Conservation (phyloP, 2,888 invertebrate species). For the Thymelicus sylvestris region DNA sequence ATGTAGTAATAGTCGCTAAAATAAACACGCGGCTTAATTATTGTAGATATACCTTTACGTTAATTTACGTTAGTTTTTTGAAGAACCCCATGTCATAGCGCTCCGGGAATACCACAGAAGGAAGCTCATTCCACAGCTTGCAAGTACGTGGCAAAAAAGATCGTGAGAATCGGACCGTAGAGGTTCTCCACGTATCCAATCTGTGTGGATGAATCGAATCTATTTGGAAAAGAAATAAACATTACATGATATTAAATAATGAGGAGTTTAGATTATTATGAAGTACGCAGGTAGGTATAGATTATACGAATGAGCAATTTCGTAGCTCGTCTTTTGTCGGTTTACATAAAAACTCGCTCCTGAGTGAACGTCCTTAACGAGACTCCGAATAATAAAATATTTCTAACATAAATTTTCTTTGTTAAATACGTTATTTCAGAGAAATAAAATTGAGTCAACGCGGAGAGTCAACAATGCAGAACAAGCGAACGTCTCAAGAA, state of each 20-base stretch:
- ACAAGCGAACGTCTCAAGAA: slow-evolving; percentile 50
- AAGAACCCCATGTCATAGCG: no score
- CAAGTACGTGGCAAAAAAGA: no score
- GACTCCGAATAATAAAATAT: slow-evolving; percentile 13
- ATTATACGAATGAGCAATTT: slow-evolving; percentile 27
- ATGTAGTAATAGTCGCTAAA: no score
- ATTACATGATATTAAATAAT: not conserved
- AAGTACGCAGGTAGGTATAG: slow-evolving; percentile 27
- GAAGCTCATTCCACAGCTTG: no score
- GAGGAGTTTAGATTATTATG: not conserved
- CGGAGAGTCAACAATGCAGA: slow-evolving; percentile 65
- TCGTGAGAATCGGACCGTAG: no score
- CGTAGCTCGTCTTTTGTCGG: slow-evolving; percentile 30
- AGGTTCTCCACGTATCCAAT: no score
- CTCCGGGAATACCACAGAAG: no score
- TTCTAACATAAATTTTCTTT: slow-evolving; percentile 12
- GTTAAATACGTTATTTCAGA: slow-evolving; percentile 31
- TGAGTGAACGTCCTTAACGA: not conserved
- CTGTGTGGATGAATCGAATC: no score
- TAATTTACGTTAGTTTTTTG: no score
- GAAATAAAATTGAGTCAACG: slow-evolving; percentile 27
- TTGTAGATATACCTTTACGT: no score
- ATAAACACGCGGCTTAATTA: no score
- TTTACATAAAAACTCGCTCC: slow-evolving; percentile 26
- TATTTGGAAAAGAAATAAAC: no score